Evolutionary conservation across 2,113 vertebrate genomes (phyloP).

Genomic region (Ictidomys tridecemlineatus): DNA sequence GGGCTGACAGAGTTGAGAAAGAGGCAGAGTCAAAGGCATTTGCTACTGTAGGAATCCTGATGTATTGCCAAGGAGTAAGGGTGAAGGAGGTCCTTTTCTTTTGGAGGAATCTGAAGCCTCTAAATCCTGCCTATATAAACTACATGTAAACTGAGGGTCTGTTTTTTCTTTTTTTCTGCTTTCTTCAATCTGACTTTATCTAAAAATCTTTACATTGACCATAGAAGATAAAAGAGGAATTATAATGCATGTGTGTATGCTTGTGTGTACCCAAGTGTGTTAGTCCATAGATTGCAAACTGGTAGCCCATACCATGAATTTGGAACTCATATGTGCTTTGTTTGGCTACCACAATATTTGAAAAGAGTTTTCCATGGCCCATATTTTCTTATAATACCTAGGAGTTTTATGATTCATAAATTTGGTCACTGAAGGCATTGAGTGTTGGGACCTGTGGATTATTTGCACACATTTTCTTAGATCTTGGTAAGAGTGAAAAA

Average conservation of each 20-base stretch:
- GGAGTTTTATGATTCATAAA: neutral
- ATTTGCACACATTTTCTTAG: neutral
- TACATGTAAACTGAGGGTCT: neutral
- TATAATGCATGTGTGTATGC: neutral
- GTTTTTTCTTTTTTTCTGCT: neutral
- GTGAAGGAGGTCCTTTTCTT: neutral
- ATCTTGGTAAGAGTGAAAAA: neutral
- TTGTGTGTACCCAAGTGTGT: fast-evolving
- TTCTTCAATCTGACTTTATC: neutral
- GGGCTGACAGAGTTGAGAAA: neutral
- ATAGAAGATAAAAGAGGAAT: slow-evolving; percentile 8
- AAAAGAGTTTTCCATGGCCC: neutral
- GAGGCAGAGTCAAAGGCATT: neutral
- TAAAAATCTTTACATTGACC: neutral
- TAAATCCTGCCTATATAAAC: neutral
- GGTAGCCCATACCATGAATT: no score
- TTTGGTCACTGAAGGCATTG: neutral
- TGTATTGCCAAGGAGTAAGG: neutral
- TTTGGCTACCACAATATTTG: neutral
- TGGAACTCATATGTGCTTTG: neutral
- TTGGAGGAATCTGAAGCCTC: neutral
- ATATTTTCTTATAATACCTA: neutral
- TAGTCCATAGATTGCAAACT: neutral
- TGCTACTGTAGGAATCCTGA: neutral
- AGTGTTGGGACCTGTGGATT: neutral